A percentile compares a stretch with the other conserved stretches of the same genome.
These are phyloP conservation scores for Dipodomys spectabilis DNA, from an alignment of 2,113 vertebrate genomes.

Conservation along the genomic window DNA sequence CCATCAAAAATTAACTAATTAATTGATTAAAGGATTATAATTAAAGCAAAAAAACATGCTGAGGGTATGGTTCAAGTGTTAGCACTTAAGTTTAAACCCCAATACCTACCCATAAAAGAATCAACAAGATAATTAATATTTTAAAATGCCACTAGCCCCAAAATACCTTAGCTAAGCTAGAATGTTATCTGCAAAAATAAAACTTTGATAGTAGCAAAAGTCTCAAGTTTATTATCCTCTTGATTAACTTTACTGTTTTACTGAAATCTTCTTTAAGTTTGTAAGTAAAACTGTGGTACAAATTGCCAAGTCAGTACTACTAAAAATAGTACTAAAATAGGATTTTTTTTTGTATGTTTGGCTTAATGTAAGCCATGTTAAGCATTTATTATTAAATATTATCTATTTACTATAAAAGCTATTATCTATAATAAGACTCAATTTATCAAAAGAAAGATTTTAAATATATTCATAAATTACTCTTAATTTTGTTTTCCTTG, in stretches of 20 bases:
- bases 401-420: not conserved
- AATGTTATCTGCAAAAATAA: not conserved
- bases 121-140: not conserved
- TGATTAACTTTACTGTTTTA: slow-evolving; percentile 4
- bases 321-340: not conserved
- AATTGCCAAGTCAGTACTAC: not conserved
- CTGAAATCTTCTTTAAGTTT: slow-evolving; percentile 31
- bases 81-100: too few relatives aligned
- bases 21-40: too few relatives aligned
- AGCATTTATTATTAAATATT: not conserved
- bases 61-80: too few relatives aligned
- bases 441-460: slow-evolving; percentile 27
- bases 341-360: slow-evolving; percentile 18
- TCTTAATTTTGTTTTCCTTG: not conserved
- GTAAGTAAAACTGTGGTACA: not conserved
- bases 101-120: too few relatives aligned
- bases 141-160: not conserved
- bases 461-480: not conserved
- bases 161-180: not conserved
- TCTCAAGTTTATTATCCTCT: not conserved
- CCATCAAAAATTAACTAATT: not conserved
- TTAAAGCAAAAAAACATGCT: too few relatives aligned
- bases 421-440: not conserved
- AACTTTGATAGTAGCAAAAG: not conserved
- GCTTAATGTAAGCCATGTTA: not conserved